Base-by-base conservation (phyloP, 2,113 vertebrate genomes). In the Lepus americanus region DNA sequence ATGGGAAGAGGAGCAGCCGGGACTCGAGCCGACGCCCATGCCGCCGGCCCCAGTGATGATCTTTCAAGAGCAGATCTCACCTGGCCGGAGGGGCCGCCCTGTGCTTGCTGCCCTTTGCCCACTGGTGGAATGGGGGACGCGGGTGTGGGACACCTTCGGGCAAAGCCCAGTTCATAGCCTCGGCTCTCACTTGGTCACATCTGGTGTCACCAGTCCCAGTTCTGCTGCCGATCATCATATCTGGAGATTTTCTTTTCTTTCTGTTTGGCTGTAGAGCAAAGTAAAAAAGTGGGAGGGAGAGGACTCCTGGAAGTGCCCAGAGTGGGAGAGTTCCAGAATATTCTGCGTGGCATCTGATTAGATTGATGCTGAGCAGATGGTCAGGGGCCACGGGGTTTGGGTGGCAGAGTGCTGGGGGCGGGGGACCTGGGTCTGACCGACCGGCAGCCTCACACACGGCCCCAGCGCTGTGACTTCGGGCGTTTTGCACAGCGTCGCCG, bases 111-210 rank as follows among this genome's bases (percentile, higher is more conserved):
- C 16, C 6, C 1, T 4, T 51, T 0, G 13, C 3, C 1, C 36
- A 31, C 33, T 1, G 33, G 27, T 16, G 79, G 59, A 29, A 10
- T n/a, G 61, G 23, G 44, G 33, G 1, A 1, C 0, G 2, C 67
- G 12, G 23, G 29, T 20, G 11, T 33, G 1, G 5, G 14, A 69
- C 20, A 1, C 9, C 29, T 39, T 1, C 13, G 29, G 36, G 80
- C 1, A 0, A 6, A 33, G 12, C 36, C 19, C 20, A 0, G 25
- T 5, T 72, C 33, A 17, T 0, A 4, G 63, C 1, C 22, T 17
- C 8, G 36, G 53, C 17, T 89, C 16, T 49, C 29, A 19, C 31
- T 6, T 27, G 3, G 36, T 63, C 39, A 22, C 3, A 49, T 19
- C 55, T 19, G 0, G 17, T 11, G 10, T 23, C 36, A 9, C 51